Conservation (phyloP, 2,888 invertebrate genomes). For the Uloborus plumipes region DNA sequence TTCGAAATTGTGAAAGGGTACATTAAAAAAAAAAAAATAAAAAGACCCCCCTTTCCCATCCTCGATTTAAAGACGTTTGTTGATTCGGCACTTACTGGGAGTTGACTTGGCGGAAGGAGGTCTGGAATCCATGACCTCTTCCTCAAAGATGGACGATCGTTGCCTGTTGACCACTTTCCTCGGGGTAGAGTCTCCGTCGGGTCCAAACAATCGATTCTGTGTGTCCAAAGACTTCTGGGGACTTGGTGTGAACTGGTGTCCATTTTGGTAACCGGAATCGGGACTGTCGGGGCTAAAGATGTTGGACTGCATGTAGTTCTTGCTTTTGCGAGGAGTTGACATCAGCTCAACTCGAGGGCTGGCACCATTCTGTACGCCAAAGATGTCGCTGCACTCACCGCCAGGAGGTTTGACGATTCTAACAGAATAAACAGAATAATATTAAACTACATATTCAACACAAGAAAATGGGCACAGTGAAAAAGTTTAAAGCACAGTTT, state of each 20-base stretch:
- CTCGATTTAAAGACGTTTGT: too few relatives aligned
- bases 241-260: conserved; percentile 5
- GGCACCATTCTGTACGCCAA: conserved; percentile 41
- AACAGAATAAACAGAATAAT: background rate
- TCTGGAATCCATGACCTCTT: conserved; percentile 37
- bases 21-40: too few relatives aligned
- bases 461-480: too few relatives aligned
- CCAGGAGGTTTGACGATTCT: conserved; percentile 65
- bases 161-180: conserved; percentile 66
- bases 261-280: conserved; percentile 19
- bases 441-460: background rate
- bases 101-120: conserved; percentile 20
- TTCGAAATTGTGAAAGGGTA: too few relatives aligned
- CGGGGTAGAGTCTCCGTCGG: conserved; percentile 56
- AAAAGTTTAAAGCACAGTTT: too few relatives aligned
- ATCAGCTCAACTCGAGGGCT: background rate
- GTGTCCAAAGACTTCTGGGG: conserved; percentile 54
- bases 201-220: conserved; percentile 65
- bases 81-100: conserved; percentile 20
- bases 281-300: conserved; percentile 43
- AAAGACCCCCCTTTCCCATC: too few relatives aligned
- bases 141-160: conserved; percentile 66
- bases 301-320: conserved; percentile 58
- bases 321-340: conserved; percentile 41
- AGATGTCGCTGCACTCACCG: conserved; percentile 66